phyloP scores from a whole-genome alignment of 1,140 invertebrate genomes.

The Condylostylus longicornis region DNA sequence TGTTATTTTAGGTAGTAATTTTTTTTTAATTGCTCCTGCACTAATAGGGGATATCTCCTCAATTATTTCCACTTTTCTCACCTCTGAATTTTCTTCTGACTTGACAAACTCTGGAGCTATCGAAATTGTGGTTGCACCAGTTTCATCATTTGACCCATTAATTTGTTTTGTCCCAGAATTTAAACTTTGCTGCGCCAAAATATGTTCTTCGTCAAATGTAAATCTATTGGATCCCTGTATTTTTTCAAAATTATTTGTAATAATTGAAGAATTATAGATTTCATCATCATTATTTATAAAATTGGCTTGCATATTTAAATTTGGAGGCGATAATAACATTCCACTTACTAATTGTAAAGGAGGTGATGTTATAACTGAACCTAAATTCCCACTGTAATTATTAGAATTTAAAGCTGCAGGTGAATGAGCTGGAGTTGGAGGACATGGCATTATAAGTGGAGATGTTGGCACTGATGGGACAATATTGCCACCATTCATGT shows the following conservation, averaged over 20 bases:
- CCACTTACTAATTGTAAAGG: constrained; percentile 7
- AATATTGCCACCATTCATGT: too few species aligned
- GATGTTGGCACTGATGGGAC: constrained; percentile 56
- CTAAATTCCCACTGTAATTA: too few species aligned
- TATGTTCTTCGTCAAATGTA: constrained; percentile 27
- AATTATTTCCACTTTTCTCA: too few species aligned
- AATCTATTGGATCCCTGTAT: constrained; percentile 11
- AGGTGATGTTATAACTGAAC: constrained; percentile 19
- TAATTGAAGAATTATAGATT: too few species aligned
- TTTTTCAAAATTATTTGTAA: background rate
- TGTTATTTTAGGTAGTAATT: constrained; percentile 31
- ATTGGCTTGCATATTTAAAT: background rate
- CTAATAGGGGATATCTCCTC: too few species aligned
- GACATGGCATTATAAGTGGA: constrained; percentile 39
- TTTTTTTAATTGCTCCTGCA: background rate
- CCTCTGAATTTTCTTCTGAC: too few species aligned
- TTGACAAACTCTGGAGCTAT: too few species aligned
- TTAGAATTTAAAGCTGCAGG: constrained; percentile 25
- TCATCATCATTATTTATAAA: too few species aligned
- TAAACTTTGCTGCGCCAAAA: constrained; percentile 19
- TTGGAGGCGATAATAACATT: background rate
- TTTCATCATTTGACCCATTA: too few species aligned
- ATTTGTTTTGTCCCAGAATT: too few species aligned
- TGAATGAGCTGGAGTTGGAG: constrained; percentile 30
- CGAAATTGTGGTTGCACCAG: too few species aligned